Conservation (phyloP, 2,113 vertebrate species). For the Chascanopsetta lugubris region DNA sequence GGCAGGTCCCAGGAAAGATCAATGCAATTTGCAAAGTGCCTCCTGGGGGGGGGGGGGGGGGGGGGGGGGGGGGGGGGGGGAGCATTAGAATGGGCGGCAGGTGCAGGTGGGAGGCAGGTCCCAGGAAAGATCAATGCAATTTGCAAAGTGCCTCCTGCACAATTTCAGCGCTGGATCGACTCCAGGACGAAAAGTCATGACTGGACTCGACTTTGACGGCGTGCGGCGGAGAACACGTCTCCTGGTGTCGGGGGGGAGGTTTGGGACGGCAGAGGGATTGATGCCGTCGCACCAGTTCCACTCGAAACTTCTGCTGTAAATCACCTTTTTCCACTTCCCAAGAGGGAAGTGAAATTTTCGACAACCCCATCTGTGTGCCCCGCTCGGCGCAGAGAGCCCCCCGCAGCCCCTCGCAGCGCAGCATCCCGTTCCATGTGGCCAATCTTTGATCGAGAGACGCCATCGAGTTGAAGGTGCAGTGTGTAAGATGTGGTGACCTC, state of each 20-base stretch:
- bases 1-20: slow-evolving; percentile 67
- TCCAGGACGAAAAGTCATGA: slow-evolving; percentile 63
- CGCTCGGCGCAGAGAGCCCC: background rate
- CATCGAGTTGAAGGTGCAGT: too few species aligned
- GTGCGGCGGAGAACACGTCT: slow-evolving; percentile 2
- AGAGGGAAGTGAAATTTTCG: slow-evolving; percentile 26
- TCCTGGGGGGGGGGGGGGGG: too few species aligned
- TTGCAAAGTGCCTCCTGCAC: slow-evolving; percentile 72
- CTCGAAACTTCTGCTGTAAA: slow-evolving; percentile 20
- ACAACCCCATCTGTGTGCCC: slow-evolving; percentile 11
- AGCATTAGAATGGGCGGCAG: slow-evolving; percentile 65
- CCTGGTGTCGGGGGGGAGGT: slow-evolving; percentile 11
- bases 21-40: slow-evolving; percentile 73
- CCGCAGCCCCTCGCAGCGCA: background rate
- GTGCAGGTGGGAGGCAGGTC: slow-evolving; percentile 68
- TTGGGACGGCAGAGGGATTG: slow-evolving; percentile 14
- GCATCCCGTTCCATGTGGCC: background rate
- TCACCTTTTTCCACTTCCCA: background rate
- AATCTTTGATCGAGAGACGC: too few species aligned
- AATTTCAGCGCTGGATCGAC: slow-evolving; percentile 57
- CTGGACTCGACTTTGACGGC: slow-evolving; percentile 63
- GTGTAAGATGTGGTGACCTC: too few species aligned
- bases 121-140: slow-evolving; percentile 71
- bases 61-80: too few species aligned
- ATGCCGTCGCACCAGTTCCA: slow-evolving; percentile 20